Evolutionary conservation across 1,140 invertebrate species (phyloP), one percentile per base, ranked within the genome.

Genomic region (Portunus trituberculatus): DNA sequence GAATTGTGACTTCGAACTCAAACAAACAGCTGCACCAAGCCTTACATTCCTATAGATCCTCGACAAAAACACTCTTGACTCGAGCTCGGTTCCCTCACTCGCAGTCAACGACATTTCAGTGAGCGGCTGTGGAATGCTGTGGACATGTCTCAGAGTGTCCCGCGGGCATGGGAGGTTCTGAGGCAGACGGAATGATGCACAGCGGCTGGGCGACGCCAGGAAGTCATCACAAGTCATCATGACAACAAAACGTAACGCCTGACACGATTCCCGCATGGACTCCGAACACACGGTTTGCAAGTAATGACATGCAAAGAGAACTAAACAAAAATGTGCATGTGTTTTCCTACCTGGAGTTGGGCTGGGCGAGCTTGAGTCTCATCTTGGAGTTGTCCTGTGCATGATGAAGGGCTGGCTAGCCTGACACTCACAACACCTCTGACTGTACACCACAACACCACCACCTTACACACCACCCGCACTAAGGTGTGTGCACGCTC

Each of bases 351-450:
- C 92, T 93, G 45, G 92, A 20, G 83, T 87, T 93, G 10, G 92
- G 92, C 92, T 93, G 92, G 82, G 84, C 59, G 6, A 93, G 39
- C 59, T 93, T 93, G 45, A 93, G 84, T 39, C 92, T 93, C 92
- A 93, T 93, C 45, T 93, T 84, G 84, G 92, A 83, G 92, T 88
- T 45, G 7, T 93, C 84, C 83, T 88, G 82, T 29, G n/a, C 92
- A 87, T 93, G 92, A n/a, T 93, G 92, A 76, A 76, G 20, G 20
- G 12, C 67, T 76, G 67, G 67, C 67, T 76, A n/a, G 20, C 67
- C 67, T 76, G 20, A 76, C 67, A 76, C 52, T 14, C 52, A 59
- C 52, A 52, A 46, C 89, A 29, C 52, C 89, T 25, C 52, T 28
- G 28, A 46, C 45, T 52, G 45, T 52, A 91, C 89, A 46, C 89